phyloP scores from a whole-genome alignment of 2,888 invertebrate genomes.

The Coleophora flavipennella region DNA sequence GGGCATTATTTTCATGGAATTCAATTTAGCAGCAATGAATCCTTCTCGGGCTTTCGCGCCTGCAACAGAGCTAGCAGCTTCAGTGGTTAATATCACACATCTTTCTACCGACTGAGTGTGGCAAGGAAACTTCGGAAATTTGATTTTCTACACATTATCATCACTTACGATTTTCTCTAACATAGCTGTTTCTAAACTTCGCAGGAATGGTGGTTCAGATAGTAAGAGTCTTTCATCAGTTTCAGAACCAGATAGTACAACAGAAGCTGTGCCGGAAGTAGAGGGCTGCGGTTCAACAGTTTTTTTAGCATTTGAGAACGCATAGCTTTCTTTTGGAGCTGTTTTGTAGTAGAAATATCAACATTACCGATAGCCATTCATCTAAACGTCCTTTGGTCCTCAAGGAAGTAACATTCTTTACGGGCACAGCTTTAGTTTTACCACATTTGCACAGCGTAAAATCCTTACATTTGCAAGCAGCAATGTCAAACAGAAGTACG shows the following conservation, averaged over 20 bases:
- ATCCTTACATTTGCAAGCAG: not conserved
- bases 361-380: not conserved
- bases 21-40: not conserved
- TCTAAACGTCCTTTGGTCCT: not conserved
- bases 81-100: not conserved
- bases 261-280: not conserved
- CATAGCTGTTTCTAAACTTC: not conserved
- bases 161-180: not conserved
- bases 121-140: too few relatives aligned
- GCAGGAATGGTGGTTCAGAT: not conserved
- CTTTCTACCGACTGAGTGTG: not conserved
- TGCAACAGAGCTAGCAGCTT: too few relatives aligned
- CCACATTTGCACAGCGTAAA: not conserved
- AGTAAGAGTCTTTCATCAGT: too few relatives aligned
- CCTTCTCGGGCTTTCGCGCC: not conserved
- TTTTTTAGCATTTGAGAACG: not conserved
- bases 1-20: not conserved
- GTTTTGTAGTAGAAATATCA: not conserved
- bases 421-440: too few relatives aligned
- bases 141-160: not conserved
- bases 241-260: too few relatives aligned
- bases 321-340: not conserved
- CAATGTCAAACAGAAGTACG: not conserved
- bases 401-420: not conserved
- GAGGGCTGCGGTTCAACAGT: not conserved